These are phyloP conservation scores for Neodiprion lecontei DNA, from an alignment of 1,140 invertebrate species.

Conservation along the genomic window DNA sequence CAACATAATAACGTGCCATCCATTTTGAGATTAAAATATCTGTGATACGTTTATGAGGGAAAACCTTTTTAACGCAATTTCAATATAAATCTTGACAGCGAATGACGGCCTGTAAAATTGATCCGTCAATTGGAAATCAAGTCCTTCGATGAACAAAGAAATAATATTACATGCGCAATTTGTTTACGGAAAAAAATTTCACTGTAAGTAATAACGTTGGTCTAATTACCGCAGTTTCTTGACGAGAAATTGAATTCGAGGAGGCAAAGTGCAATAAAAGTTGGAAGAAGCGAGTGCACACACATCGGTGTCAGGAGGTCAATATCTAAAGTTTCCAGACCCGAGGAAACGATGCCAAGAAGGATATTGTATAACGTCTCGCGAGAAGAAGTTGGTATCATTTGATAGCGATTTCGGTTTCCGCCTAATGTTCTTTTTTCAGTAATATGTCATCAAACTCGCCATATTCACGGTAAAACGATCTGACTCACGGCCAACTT, in stretches of 20 bases:
- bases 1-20: too few relatives aligned
- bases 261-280: background rate
- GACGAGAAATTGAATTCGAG: background rate
- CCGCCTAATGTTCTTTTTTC: background rate
- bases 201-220: too few relatives aligned
- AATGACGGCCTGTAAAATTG: too few relatives aligned
- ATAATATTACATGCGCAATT: too few relatives aligned
- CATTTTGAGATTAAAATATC: too few relatives aligned
- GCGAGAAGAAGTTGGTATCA: background rate
- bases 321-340: constrained; percentile 38
- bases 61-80: too few relatives aligned
- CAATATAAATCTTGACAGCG: too few relatives aligned
- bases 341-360: constrained; percentile 34
- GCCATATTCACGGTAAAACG: background rate
- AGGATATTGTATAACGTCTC: background rate
- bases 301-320: constrained; percentile 33
- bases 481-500: background rate
- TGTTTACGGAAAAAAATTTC: too few relatives aligned
- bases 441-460: background rate
- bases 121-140: too few relatives aligned
- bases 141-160: too few relatives aligned
- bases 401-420: background rate
- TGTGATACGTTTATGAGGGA: too few relatives aligned
- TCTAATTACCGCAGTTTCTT: too few relatives aligned
- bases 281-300: background rate